Base-by-base conservation (phyloP, 2,888 invertebrate genomes). In the Lasioglossum malachurum region DNA sequence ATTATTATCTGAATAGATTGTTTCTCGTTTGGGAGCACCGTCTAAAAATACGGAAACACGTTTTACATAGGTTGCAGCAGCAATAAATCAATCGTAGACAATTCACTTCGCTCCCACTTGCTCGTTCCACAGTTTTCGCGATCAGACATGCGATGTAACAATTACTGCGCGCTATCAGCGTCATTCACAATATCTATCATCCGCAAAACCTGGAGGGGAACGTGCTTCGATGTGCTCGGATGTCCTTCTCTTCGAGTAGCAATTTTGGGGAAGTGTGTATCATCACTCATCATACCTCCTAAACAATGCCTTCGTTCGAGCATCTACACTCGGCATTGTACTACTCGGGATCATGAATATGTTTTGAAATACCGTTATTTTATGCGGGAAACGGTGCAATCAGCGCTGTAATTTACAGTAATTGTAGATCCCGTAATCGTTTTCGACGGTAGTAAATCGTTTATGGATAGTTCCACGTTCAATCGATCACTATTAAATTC, bases 101-200 rank as follows among this genome's bases (percentile, higher is more conserved):
- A 93, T 90, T 91, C 90, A 83, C 88, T 87, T 83, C 85, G 77
- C 87, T 83, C 64, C 80, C 87, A 84, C 84, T 84, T 86, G 77
- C 75, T 79, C 90, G 76, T 82, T 84, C 89, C 79, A 82, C 86
- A 88, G 88, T 90, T 92, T 92, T 91, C 91, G 87, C 87, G 92
- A 92, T 93, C 93, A 91, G 93, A 93, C 94, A 94, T 92, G 93
- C 94, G 92, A 94, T 93, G 93, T 93, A 93, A 94, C 94, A 94
- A 94, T 94, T 94, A 94, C 93, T 90, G 90, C 83, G 88, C 90
- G 89, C 92, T 88, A 85, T 87, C 88, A 83, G 90, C 87, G 90
- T 93, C 92, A 88, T 88, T 91, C 91, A 77, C 88, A 92, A 92
- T 93, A 92, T 92, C 92, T 90, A 93, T 91, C 91, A 88, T 84